These are phyloP conservation scores for Agonopterix subpropinquella DNA, from an alignment of 2,888 invertebrate species.

Conservation along the genomic window DNA sequence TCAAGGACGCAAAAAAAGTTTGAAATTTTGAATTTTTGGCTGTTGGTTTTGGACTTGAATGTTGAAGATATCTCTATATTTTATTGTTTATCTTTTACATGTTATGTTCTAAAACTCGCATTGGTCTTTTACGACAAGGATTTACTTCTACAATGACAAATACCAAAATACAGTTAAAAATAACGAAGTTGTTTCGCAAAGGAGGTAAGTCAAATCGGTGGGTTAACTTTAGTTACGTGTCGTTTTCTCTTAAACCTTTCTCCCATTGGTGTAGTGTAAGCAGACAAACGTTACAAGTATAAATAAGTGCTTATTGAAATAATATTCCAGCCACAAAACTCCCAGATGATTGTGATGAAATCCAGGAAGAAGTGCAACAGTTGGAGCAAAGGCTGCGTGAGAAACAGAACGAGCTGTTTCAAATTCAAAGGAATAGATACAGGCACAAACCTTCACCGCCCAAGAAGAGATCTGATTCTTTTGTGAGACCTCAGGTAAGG, in stretches of 20 bases:
- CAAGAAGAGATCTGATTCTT: conserved; percentile 30
- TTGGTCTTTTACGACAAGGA: not conserved
- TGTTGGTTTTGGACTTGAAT: too few species aligned
- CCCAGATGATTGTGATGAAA: conserved; percentile 40
- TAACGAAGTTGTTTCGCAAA: conserved; percentile 47
- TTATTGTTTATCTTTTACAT: too few species aligned
- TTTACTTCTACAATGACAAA: conserved; percentile 28
- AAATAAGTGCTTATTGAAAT: too few species aligned
- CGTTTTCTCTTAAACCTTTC: too few species aligned
- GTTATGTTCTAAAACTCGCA: not conserved
- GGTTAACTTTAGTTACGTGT: too few species aligned
- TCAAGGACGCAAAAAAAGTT: too few species aligned
- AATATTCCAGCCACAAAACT: conserved; percentile 10
- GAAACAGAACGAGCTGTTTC: conserved; percentile 48
- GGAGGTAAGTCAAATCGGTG: conserved; percentile 22
- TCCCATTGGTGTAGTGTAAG: too few species aligned
- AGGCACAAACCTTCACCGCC: conserved; percentile 25
- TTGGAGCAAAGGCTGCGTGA: conserved; percentile 39
- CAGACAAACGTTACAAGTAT: too few species aligned
- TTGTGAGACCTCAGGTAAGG: conserved; percentile 30
- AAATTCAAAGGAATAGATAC: conserved; percentile 39
- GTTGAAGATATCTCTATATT: too few species aligned
- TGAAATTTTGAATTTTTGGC: too few species aligned
- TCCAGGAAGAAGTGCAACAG: conserved; percentile 40
- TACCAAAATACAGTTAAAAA: conserved; percentile 45